Evolutionary conservation across 2,888 invertebrate species (phyloP).

Genomic region (Oligia strigilis): DNA sequence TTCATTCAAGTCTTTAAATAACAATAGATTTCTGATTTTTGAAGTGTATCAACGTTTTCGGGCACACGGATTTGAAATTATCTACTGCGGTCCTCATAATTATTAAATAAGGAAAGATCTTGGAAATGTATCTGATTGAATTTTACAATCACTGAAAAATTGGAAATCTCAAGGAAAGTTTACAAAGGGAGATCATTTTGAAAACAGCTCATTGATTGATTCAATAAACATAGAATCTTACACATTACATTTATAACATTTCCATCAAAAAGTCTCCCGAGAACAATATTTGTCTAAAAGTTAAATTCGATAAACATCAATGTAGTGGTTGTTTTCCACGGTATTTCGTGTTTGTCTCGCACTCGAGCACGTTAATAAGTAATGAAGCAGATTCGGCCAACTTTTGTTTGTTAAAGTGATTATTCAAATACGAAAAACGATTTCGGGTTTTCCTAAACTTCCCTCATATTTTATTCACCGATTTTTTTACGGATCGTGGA

Average conservation of each 20-base stretch:
- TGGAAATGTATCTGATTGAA: constrained; percentile 12
- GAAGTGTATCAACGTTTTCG: constrained; percentile 74
- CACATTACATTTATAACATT: neutral
- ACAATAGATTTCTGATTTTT: constrained; percentile 76
- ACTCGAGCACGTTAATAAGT: constrained; percentile 88
- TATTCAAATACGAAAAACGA: constrained; percentile 90
- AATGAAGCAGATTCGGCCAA: constrained; percentile 87
- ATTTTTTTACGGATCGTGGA: constrained; percentile 86
- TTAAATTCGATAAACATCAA: constrained; percentile 63
- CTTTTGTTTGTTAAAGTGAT: constrained; percentile 90
- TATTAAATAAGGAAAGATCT: constrained; percentile 23
- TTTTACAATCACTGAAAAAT: neutral
- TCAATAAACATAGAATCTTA: neutral
- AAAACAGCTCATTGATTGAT: neutral
- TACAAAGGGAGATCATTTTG: neutral
- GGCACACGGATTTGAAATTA: constrained; percentile 73
- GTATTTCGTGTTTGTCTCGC: constrained; percentile 77
- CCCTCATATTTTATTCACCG: constrained; percentile 90
- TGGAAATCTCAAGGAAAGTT: neutral
- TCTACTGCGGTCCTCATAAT: constrained; percentile 49
- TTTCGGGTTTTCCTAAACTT: constrained; percentile 89
- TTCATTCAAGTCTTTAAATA: constrained; percentile 75
- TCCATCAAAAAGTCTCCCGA: constrained; percentile 22
- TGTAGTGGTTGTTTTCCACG: constrained; percentile 54
- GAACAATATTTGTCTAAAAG: constrained; percentile 36